Percentiles rank a stretch among this genome's conserved stretches.
Conservation (phyloP, 37 sponge, comb jelly and placozoan species). For the Tethya wilhelma region DNA sequence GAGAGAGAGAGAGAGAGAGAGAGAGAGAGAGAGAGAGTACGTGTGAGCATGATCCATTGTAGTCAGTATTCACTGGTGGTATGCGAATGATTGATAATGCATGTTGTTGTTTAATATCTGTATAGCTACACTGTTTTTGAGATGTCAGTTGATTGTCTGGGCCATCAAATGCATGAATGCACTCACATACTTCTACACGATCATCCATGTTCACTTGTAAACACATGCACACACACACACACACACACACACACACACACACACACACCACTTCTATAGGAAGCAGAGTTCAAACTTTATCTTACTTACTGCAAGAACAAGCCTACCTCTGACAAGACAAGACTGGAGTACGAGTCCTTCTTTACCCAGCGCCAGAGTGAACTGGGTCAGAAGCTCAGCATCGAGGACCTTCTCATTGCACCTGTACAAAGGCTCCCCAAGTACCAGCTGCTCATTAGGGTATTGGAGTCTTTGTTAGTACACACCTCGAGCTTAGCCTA, state of each 20-base stretch:
- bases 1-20: slow-evolving; percentile 1
- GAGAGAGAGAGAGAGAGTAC: too few species aligned
- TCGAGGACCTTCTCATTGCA: slow-evolving; percentile 61
- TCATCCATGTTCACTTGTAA: too few species aligned
- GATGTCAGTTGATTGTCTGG: too few species aligned
- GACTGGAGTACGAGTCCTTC: slow-evolving; percentile 38
- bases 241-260: neutral
- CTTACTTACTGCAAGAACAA: slow-evolving; percentile 64
- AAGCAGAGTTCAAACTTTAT: slow-evolving; percentile 22
- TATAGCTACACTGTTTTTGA: too few species aligned
- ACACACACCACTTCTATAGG: neutral
- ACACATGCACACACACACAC: neutral
- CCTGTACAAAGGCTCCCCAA: slow-evolving; percentile 70
- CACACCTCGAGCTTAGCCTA: too few species aligned
- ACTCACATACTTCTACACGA: neutral
- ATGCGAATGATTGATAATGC: neutral
- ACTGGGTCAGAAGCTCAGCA: slow-evolving; percentile 51
- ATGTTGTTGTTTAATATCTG: neutral
- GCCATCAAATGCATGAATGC: neutral
- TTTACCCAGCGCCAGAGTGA: slow-evolving; percentile 23
- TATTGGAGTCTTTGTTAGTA: too few species aligned
- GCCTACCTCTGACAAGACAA: slow-evolving; percentile 27
- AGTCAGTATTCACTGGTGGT: neutral
- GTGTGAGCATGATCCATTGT: too few species aligned
- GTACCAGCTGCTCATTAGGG: slow-evolving; percentile 68